phyloP scores from a whole-genome alignment of 2,113 vertebrate species.

The Hemicordylus capensis region DNA sequence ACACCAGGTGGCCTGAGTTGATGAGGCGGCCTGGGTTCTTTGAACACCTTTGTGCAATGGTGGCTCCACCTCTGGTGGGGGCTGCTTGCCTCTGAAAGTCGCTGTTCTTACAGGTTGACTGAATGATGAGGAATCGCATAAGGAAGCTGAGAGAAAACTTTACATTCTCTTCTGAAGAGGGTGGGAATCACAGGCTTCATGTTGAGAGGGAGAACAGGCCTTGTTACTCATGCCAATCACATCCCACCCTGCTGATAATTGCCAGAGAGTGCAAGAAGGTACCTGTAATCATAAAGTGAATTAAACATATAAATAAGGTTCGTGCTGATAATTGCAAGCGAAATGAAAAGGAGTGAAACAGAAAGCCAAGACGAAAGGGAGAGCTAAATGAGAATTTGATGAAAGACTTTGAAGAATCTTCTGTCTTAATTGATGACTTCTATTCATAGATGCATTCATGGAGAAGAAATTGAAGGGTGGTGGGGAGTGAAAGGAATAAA shows the following conservation, averaged over 20 bases:
- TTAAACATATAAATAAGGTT: slow-evolving; percentile 55
- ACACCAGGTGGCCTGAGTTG: too few species aligned
- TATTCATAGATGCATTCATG: slow-evolving; percentile 51
- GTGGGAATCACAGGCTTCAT: slow-evolving; percentile 1
- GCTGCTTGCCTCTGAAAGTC: neutral
- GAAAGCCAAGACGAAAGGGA: slow-evolving; percentile 41
- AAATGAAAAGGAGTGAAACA: slow-evolving; percentile 43
- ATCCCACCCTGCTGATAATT: slow-evolving; percentile 42
- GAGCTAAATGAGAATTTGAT: slow-evolving; percentile 50
- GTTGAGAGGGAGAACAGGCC: neutral
- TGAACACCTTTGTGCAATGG: neutral
- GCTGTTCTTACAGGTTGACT: neutral
- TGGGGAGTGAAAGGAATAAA: slow-evolving; percentile 60
- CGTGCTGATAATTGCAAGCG: slow-evolving; percentile 41
- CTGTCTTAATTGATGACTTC: slow-evolving; percentile 51
- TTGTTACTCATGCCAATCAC: slow-evolving; percentile 43
- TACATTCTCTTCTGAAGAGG: neutral
- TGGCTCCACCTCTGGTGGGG: too few species aligned
- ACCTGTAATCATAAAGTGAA: slow-evolving; percentile 46
- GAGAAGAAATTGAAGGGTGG: slow-evolving; percentile 33
- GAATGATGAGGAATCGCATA: neutral
- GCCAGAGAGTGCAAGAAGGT: slow-evolving; percentile 28
- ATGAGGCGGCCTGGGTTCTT: too few species aligned
- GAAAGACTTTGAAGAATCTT: slow-evolving; percentile 44
- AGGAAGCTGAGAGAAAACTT: neutral